Percentiles rank a stretch among this genome's conserved stretches.
Conservation (phyloP, 1,140 invertebrate genomes). For the Papilio machaon region DNA sequence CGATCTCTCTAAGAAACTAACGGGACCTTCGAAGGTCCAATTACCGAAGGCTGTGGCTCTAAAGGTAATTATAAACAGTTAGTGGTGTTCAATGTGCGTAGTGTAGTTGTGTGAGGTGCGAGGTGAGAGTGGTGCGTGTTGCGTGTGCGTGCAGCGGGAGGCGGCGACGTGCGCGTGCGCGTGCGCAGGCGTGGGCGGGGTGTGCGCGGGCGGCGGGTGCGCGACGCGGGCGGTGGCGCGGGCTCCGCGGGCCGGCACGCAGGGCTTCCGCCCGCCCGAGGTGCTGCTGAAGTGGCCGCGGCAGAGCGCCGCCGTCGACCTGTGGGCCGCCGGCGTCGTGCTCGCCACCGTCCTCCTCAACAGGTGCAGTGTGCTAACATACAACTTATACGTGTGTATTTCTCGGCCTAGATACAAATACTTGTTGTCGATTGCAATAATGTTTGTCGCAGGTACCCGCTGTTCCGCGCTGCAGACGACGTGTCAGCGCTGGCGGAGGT, state of each 20-base stretch:
- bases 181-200: constrained; percentile 85
- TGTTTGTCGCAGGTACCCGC: constrained; percentile 84
- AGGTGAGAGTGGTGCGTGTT: neutral
- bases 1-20: neutral
- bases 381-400: no score
- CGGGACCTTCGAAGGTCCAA: neutral
- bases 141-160: constrained; percentile 69
- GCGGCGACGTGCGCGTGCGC: constrained; percentile 76
- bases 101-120: no score
- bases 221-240: constrained; percentile 82
- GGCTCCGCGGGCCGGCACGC: constrained; percentile 93
- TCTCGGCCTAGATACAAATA: no score
- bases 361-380: neutral
- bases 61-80: constrained; percentile 31
- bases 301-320: constrained; percentile 88
- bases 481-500: constrained; percentile 93
- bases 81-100: no score
- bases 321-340: constrained; percentile 95
- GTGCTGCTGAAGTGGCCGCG: constrained; percentile 71
- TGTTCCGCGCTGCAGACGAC: constrained; percentile 90
- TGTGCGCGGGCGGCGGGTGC: constrained; percentile 87
- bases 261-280: constrained; percentile 94
- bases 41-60: constrained; percentile 40
- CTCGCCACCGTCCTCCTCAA: constrained; percentile 89
- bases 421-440: no score